Conservation (phyloP, 2,797 vertebrate genomes). For the Lutra lutra region DNA sequence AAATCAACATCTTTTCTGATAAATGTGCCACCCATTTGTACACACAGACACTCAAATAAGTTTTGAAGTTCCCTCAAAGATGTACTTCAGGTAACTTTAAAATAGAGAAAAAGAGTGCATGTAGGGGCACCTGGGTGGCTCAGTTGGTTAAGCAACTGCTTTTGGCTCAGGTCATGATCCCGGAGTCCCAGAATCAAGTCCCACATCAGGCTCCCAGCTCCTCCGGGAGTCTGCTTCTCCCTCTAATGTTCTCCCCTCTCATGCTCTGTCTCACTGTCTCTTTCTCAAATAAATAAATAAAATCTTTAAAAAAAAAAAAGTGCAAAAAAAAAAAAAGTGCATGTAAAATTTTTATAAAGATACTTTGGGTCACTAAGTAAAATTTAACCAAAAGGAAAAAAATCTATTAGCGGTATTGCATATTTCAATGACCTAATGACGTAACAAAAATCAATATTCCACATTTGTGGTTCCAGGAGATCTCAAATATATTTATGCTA, state of each 20-base stretch:
- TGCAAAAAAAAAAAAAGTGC: not conserved
- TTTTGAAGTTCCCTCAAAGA: not conserved
- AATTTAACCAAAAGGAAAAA: constrained; percentile 7
- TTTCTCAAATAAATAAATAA: too few relatives aligned
- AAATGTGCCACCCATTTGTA: not conserved
- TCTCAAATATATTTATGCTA: not conserved
- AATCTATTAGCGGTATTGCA: not conserved
- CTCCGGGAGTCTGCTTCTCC: too few relatives aligned
- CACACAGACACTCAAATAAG: not conserved
- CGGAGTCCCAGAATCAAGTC: too few relatives aligned
- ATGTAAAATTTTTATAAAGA: not conserved
- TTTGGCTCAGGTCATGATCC: too few relatives aligned
- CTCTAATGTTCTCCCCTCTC: too few relatives aligned
- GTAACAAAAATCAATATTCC: constrained; percentile 20
- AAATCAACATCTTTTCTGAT: not conserved
- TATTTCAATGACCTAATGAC: constrained; percentile 4
- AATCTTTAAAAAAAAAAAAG: constrained; percentile 19
- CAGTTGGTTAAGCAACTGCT: too few relatives aligned
- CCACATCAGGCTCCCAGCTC: too few relatives aligned
- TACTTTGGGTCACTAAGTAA: constrained; percentile 33
- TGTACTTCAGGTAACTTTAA: not conserved
- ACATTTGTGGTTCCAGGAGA: not conserved
- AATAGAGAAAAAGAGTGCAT: not conserved
- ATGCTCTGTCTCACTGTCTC: too few relatives aligned
- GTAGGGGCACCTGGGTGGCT: too few relatives aligned